Evolutionary conservation across 2,888 invertebrate genomes (phyloP), one percentile per base, ranked within the genome.

Genomic region (Caenorhabditis macrosperma): DNA sequence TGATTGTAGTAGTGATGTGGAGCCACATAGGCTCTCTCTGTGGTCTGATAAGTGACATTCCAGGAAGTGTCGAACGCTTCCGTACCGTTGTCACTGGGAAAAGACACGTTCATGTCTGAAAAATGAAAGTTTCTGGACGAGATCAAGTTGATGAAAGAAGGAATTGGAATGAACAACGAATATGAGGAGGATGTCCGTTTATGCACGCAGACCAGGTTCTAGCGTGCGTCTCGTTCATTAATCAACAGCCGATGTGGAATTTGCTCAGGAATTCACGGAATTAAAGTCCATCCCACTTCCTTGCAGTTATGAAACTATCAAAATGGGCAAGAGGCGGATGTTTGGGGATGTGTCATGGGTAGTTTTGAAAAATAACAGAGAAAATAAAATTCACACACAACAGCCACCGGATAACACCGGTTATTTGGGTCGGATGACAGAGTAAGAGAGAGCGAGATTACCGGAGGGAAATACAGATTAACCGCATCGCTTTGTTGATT

Each of bases 401-500:
- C 24, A 68, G 48, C 46, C 6, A 35, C 24, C 41, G 63, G 63
- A 63, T 57, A 77, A 68, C 68, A 63, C 55, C 76, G 54, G 68
- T 68, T 76, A 57, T 61, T 54, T 54, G 33, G 38, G 35, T 59
- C 55, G 57, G 38, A 10, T 35, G 63, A 46, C 55, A 61, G 61
- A 17, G 69, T 20, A 35, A 61, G 50, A 35, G 72, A 46, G 55
- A 41, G 64, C n/a, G 54, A 59, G 74, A 74, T 74, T 74, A 74
- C 74, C 74, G 74, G 64, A 74, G 64, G 50, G 59, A 64, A 35
- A 55, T 38, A 59, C 72, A 64, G 74, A 74, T 74, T 74, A 74
- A 74, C 74, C 74, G 74, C 74, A 64, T 59, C 74, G 74, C 74
- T 74, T 74, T 74, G 74, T 74, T 64, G 74, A 64, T 74, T 74